These are phyloP conservation scores for Ariolimax columbianus DNA, from an alignment of 2,888 invertebrate species.

Conservation along the genomic window DNA sequence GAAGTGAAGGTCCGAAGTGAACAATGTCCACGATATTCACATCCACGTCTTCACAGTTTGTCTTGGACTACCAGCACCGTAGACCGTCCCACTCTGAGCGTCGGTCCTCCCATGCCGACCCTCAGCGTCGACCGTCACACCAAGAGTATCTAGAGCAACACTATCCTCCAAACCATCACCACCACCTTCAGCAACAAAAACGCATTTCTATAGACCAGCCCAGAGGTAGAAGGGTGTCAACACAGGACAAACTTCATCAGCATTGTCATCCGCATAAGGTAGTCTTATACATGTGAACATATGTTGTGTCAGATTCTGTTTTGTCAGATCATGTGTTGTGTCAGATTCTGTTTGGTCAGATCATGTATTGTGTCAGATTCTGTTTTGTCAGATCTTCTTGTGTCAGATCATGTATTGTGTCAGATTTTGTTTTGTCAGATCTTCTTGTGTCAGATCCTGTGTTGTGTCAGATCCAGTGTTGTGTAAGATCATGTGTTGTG, in stretches of 20 bases:
- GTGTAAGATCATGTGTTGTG: no score
- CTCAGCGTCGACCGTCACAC: conserved; percentile 50
- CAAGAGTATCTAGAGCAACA: conserved; percentile 48
- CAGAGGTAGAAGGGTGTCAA: conserved; percentile 16
- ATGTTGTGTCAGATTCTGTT: no score
- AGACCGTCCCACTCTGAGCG: conserved; percentile 56
- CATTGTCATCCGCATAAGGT: conserved; percentile 45
- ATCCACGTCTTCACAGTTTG: conserved; percentile 58
- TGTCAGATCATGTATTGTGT: no score
- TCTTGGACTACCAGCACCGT: conserved; percentile 55
- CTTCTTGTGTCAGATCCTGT: no score
- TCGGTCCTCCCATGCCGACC: conserved; percentile 38
- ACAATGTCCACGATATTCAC: conserved; percentile 56
- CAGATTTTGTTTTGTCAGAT: no score
- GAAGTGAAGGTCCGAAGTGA: neutral
- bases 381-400: no score
- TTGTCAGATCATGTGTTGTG: neutral
- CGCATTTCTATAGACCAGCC: conserved; percentile 38
- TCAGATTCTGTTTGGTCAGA: no score
- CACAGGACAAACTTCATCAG: conserved; percentile 49
- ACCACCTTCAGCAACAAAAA: conserved; percentile 38
- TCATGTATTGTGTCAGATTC: no score
- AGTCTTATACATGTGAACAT: neutral
- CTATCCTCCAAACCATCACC: conserved; percentile 44
- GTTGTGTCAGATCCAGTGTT: no score